Conservation (phyloP, 2,888 invertebrate genomes). For the Incurvaria masculella region DNA sequence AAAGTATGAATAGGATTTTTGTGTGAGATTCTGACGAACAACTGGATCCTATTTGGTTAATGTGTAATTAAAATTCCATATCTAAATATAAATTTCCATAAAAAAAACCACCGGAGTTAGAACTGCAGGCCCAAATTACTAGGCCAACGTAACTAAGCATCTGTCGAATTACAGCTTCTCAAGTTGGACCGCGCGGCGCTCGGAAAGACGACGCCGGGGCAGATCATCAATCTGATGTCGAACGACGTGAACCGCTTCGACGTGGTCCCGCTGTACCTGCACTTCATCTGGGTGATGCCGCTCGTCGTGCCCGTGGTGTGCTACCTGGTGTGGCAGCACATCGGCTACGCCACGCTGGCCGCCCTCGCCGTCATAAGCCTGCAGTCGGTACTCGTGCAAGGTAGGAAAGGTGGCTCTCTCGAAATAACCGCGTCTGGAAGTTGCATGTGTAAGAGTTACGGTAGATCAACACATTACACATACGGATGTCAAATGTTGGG, state of each 20-base stretch:
- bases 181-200: slow-evolving; percentile 56
- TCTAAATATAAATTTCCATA: no score
- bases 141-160: no score
- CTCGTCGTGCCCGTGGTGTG: slow-evolving; percentile 62
- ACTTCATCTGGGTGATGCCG: slow-evolving; percentile 80
- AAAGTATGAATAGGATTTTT: no score
- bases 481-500: no score
- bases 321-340: slow-evolving; percentile 44
- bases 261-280: slow-evolving; percentile 63
- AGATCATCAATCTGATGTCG: slow-evolving; percentile 80
- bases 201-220: slow-evolving; percentile 65
- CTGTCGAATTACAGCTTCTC: slow-evolving; percentile 27
- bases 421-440: no score
- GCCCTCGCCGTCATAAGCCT: slow-evolving; percentile 47
- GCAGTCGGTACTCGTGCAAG: slow-evolving; percentile 59
- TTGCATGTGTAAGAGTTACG: no score
- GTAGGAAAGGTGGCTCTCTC: no score
- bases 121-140: no score
- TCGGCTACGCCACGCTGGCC: slow-evolving; percentile 38
- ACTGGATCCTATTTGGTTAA: no score
- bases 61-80: no score
- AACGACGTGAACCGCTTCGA: slow-evolving; percentile 85
- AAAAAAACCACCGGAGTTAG: no score
- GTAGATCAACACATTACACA: no score
- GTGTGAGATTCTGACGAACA: neutral